These are phyloP conservation scores for Labeo catla DNA, from an alignment of 2,113 vertebrate genomes.

Conservation along the genomic window DNA sequence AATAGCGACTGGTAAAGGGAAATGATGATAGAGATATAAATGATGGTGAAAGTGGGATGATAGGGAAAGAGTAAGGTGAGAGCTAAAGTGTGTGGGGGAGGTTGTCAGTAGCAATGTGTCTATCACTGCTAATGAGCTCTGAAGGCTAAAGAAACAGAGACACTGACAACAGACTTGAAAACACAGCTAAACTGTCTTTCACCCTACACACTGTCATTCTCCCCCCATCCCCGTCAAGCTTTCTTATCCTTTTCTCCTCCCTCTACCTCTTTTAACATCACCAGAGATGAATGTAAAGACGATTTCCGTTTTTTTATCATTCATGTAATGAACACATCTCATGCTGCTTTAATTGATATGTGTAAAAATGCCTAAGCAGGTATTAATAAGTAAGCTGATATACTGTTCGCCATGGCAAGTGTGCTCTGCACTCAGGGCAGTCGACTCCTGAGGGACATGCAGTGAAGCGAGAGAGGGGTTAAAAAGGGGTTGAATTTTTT, in stretches of 20 bases:
- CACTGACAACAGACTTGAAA: slow-evolving; percentile 68
- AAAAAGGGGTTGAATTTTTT: background rate
- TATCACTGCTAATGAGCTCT: slow-evolving; percentile 77
- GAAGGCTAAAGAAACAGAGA: slow-evolving; percentile 75
- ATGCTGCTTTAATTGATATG: background rate
- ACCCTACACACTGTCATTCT: slow-evolving; percentile 23
- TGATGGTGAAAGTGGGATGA: slow-evolving; percentile 51
- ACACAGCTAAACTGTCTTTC: slow-evolving; percentile 63
- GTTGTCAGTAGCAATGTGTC: slow-evolving; percentile 74
- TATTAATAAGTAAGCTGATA: slow-evolving; percentile 2
- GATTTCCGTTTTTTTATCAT: slow-evolving; percentile 10
- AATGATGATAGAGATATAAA: slow-evolving; percentile 42
- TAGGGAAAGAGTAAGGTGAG: slow-evolving; percentile 39
- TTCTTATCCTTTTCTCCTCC: background rate
- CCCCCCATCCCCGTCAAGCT: background rate
- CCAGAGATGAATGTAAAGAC: background rate
- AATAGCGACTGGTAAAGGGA: slow-evolving; percentile 3
- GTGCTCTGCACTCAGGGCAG: background rate
- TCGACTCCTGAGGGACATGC: background rate
- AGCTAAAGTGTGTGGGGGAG: slow-evolving; percentile 55
- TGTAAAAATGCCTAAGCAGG: background rate
- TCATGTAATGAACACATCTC: slow-evolving; percentile 1
- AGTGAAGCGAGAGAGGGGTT: background rate
- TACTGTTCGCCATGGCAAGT: background rate
- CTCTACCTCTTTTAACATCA: slow-evolving; percentile 8